These are phyloP conservation scores for Ochotona princeps DNA, from an alignment of 2,113 vertebrate species.

Conservation along the genomic window DNA sequence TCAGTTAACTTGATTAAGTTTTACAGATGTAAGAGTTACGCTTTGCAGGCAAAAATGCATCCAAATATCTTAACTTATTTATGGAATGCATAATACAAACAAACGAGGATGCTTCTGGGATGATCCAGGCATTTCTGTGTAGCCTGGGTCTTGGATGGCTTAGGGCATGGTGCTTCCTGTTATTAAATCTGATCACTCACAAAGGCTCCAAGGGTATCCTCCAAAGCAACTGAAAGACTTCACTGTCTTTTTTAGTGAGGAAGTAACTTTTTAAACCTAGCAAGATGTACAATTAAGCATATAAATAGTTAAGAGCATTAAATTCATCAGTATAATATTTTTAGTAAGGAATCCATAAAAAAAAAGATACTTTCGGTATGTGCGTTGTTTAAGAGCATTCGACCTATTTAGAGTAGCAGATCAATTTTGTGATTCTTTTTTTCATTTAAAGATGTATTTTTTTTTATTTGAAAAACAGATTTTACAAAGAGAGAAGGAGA, in stretches of 20 bases:
- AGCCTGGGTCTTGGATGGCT: neutral
- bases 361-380: neutral
- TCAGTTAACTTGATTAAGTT: neutral
- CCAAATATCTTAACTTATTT: neutral
- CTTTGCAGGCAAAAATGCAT: neutral
- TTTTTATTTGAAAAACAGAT: too few species aligned
- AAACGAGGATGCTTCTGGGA: neutral
- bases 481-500: too few species aligned
- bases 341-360: neutral
- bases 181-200: neutral
- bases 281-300: neutral
- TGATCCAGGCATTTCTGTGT: neutral
- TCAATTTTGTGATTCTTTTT: neutral
- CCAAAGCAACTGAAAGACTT: neutral
- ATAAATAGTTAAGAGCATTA: neutral
- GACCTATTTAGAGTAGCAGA: neutral
- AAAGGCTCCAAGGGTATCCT: neutral
- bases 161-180: rapidly evolving
- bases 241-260: neutral
- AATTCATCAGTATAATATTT: neutral
- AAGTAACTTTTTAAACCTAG: neutral
- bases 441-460: too few species aligned
- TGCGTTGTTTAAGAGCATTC: slow-evolving; percentile 14
- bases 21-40: neutral
- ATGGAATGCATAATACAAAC: neutral